Conservation (phyloP, 2,113 vertebrate genomes). For the Myrmecophaga tridactyla region DNA sequence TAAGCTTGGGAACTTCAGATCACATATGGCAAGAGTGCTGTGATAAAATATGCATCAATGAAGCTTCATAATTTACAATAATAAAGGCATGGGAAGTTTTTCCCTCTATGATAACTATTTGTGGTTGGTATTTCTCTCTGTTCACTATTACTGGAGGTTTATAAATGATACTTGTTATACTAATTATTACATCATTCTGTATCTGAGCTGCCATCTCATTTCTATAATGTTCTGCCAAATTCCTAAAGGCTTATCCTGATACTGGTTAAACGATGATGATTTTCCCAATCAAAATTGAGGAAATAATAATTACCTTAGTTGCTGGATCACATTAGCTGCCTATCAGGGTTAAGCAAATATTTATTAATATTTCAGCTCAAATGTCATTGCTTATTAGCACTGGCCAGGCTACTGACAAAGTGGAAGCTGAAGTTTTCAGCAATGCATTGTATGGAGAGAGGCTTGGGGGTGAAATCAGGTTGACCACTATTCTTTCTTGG, state of each 20-base stretch:
- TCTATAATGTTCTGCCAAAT: not conserved
- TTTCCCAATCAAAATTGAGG: not conserved
- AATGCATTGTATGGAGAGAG: too few species aligned
- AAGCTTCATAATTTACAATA: conserved; percentile 81
- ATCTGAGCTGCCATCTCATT: not conserved
- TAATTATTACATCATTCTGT: not conserved
- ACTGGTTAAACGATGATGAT: not conserved
- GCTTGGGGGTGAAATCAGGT: not conserved
- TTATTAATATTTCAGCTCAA: conserved; percentile 25
- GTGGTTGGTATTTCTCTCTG: conserved; percentile 70
- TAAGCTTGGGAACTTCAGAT: conserved; percentile 82
- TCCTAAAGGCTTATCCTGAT: not conserved
- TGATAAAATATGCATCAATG: conserved; percentile 88
- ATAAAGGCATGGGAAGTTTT: conserved; percentile 81
- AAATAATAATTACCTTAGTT: conserved; percentile 34
- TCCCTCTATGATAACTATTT: conserved; percentile 77
- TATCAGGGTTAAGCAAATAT: not conserved
- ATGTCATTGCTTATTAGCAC: not conserved
- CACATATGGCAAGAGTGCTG: conserved; percentile 84
- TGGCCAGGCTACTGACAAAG: not conserved
- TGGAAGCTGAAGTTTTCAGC: not conserved
- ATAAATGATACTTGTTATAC: not conserved
- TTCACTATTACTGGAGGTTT: conserved; percentile 48
- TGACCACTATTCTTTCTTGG: not conserved
- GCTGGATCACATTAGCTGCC: not conserved